phyloP scores from a whole-genome alignment of 2,113 vertebrate species.

The Tragelaphus imberbis region DNA sequence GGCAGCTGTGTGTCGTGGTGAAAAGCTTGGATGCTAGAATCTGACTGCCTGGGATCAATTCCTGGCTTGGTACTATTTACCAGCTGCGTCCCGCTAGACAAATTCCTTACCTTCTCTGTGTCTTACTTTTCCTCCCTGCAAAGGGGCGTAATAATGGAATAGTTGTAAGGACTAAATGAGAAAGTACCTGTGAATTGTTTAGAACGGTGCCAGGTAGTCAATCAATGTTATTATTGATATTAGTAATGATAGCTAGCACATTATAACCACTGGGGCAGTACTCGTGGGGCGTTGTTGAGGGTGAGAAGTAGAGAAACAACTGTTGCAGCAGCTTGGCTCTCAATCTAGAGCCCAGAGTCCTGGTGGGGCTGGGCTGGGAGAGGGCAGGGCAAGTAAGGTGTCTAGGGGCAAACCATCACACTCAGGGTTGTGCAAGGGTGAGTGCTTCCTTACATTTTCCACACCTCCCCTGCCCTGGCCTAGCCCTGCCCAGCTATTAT shows the following conservation, averaged over 20 bases:
- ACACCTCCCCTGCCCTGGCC: neutral
- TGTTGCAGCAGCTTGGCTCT: neutral
- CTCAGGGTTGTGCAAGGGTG: neutral
- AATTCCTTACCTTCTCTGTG: neutral
- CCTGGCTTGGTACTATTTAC: neutral
- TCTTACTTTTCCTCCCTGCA: neutral
- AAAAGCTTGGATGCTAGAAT: neutral
- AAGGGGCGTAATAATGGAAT: neutral
- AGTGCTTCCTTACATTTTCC: neutral
- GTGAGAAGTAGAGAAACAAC: neutral
- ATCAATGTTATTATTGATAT: neutral
- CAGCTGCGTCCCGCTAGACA: neutral
- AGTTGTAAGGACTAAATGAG: neutral
- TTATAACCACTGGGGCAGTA: neutral
- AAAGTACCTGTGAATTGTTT: neutral
- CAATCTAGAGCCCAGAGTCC: neutral
- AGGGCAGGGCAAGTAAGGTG: neutral
- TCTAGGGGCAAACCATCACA: neutral
- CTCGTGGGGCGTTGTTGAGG: neutral
- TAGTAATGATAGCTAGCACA: neutral
- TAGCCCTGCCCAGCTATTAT: neutral
- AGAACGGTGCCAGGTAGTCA: neutral
- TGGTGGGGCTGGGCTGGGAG: neutral
- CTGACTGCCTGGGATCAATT: neutral
- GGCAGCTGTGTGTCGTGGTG: neutral